These are phyloP conservation scores for Sprattus sprattus DNA, from an alignment of 2,113 vertebrate species.

Conservation along the genomic window DNA sequence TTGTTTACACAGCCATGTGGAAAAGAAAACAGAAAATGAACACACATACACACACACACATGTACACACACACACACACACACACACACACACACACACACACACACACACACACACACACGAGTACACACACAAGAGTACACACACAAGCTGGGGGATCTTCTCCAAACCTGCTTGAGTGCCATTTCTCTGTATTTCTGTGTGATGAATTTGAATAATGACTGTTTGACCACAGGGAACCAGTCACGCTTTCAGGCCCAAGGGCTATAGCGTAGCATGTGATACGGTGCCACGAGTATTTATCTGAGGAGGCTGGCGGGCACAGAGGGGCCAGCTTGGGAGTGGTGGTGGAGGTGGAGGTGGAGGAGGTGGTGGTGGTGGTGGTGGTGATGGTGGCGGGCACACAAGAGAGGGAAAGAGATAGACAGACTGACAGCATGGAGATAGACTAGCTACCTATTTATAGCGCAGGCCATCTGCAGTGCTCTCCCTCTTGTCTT, in stretches of 20 bases:
- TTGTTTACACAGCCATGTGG: constrained; percentile 38
- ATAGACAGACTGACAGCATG: constrained; percentile 74
- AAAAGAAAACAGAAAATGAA: background rate
- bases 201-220: constrained; percentile 44
- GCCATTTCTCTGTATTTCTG: constrained; percentile 3
- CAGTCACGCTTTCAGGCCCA: constrained; percentile 41
- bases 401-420: constrained; percentile 58
- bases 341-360: constrained; percentile 30
- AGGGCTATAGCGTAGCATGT: constrained; percentile 42
- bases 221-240: constrained; percentile 36
- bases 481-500: constrained; percentile 81
- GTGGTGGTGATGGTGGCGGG: background rate
- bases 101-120: constrained; percentile 1
- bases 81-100: background rate
- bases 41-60: constrained; percentile 28
- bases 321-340: constrained; percentile 50
- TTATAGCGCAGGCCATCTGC: constrained; percentile 87
- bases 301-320: constrained; percentile 46
- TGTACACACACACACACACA: background rate
- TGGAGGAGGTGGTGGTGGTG: background rate
- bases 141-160: background rate
- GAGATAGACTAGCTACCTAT: constrained; percentile 80
- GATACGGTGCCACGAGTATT: constrained; percentile 46
- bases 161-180: constrained; percentile 7
- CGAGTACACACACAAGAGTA: too few relatives aligned